A percentile compares a stretch with the other conserved stretches of the same genome.
Evolutionary conservation across 2,113 vertebrate genomes (phyloP).

Genomic region (Stegostoma tigrinum): DNA sequence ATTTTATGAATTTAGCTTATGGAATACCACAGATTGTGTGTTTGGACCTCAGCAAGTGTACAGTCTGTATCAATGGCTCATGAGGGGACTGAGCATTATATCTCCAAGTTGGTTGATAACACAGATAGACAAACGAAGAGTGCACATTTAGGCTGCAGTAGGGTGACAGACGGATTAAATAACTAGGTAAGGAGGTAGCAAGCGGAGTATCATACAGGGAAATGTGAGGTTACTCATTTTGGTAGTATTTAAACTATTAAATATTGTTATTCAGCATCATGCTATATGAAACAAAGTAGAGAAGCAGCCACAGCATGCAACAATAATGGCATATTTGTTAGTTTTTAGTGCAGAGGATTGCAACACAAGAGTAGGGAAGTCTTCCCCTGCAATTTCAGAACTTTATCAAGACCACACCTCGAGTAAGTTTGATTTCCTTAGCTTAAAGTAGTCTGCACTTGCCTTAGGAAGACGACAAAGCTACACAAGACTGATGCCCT

Average conservation of each 20-base stretch:
- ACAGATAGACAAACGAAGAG: background rate
- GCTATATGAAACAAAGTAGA: background rate
- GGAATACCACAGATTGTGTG: too few species aligned
- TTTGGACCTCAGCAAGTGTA: background rate
- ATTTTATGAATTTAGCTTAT: too few species aligned
- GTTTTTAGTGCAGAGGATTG: too few species aligned
- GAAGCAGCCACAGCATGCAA: background rate
- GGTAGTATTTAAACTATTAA: background rate
- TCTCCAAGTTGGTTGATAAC: background rate
- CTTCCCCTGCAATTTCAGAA: too few species aligned
- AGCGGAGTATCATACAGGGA: background rate
- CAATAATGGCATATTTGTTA: too few species aligned
- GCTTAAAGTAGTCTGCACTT: too few species aligned
- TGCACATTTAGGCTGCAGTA: background rate
- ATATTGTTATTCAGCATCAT: background rate
- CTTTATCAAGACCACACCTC: too few species aligned
- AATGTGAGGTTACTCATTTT: background rate
- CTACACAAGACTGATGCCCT: too few species aligned
- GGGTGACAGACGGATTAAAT: background rate
- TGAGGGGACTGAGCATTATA: too few species aligned
- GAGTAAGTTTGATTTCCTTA: too few species aligned
- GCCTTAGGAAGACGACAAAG: too few species aligned
- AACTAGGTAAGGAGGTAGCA: background rate
- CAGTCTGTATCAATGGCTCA: background rate
- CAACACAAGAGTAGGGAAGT: too few species aligned